A percentile compares a stretch with the other conserved stretches of the same genome.
Evolutionary conservation across 2,888 invertebrate species (phyloP).

Genomic region (Sarcophaga rosellei): DNA sequence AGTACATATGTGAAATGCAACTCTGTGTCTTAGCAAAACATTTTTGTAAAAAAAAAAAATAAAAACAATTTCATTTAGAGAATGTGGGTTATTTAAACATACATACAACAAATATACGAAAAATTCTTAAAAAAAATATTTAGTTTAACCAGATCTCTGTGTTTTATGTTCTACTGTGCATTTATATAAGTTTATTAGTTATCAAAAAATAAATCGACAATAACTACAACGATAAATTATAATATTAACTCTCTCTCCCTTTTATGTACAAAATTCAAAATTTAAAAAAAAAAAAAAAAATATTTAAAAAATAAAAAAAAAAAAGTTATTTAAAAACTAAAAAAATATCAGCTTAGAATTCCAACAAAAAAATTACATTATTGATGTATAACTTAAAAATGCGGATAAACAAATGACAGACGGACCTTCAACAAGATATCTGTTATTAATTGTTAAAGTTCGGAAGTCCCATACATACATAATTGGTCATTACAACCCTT

Average conservation of each 20-base stretch:
- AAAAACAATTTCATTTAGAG: conserved; percentile 38
- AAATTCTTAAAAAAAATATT: conserved; percentile 31
- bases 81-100: conserved; percentile 36
- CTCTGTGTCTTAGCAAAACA: conserved; percentile 55
- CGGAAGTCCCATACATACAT: no score
- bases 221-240: not conserved
- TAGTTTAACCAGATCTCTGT: conserved; percentile 63
- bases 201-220: conserved; percentile 14
- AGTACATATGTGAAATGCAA: conserved; percentile 20
- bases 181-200: conserved; percentile 57
- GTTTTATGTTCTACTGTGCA: conserved; percentile 63
- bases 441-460: no score
- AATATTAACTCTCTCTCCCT: conserved; percentile 30
- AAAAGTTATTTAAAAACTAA: not conserved
- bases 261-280: conserved; percentile 51
- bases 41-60: conserved; percentile 28
- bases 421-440: no score
- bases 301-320: no score
- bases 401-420: no score
- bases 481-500: no score
- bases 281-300: conserved; percentile 41
- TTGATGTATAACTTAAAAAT: no score
- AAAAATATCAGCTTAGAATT: not conserved
- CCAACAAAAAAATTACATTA: no score
- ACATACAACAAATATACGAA: no score